Conservation (phyloP, 2,797 vertebrate species). For the Natrix natrix region DNA sequence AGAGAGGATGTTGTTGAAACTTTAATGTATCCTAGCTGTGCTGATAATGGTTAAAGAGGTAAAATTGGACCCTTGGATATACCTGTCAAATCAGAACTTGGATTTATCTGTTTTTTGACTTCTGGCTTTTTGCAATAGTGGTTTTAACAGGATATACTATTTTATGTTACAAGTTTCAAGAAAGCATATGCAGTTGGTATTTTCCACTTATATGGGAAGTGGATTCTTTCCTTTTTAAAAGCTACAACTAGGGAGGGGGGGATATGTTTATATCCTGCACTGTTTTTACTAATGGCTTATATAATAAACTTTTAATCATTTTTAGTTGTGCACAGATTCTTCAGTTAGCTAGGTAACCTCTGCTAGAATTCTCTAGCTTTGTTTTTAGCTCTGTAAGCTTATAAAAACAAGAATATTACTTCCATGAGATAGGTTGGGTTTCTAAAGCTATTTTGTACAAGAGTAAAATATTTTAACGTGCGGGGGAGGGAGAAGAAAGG, state of each 20-base stretch:
- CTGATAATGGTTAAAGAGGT: background rate
- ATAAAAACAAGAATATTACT: conserved; percentile 32
- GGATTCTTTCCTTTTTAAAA: background rate
- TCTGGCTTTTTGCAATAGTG: conserved; percentile 12
- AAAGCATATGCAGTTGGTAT: background rate
- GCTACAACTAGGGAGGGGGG: background rate
- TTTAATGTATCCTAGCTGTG: background rate
- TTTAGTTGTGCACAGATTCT: background rate
- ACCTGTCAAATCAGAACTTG: background rate
- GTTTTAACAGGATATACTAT: conserved; percentile 26
- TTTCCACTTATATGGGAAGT: background rate
- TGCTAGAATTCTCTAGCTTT: background rate
- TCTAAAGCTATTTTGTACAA: conserved; percentile 35
- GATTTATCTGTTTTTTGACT: background rate
- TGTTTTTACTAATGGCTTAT: background rate
- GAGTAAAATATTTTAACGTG: conserved; percentile 16
- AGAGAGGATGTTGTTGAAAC: background rate
- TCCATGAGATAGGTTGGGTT: conserved; percentile 37
- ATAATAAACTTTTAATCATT: background rate
- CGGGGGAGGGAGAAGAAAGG: background rate
- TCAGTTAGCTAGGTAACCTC: background rate
- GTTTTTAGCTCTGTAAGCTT: conserved; percentile 31
- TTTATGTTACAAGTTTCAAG: background rate
- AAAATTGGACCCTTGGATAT: conserved; percentile 4
- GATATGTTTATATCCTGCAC: background rate